Base-by-base conservation (phyloP, 2,888 invertebrate genomes). In the Dione vanillae region DNA sequence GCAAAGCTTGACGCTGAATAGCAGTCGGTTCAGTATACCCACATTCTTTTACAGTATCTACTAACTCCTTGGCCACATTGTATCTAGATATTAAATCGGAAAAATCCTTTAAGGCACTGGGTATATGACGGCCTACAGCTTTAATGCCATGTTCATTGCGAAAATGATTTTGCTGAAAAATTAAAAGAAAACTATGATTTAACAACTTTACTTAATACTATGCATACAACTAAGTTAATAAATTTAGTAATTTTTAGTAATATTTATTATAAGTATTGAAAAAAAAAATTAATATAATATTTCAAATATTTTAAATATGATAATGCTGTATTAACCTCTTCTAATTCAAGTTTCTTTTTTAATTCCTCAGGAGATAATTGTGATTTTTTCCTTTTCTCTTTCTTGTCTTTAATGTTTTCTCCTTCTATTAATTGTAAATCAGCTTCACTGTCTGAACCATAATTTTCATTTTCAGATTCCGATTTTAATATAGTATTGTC, bases 1-100 rank as follows among this genome's bases (percentile, higher is more conserved):
- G 98, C 76, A 99, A 94, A 0, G 98, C 96, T 89, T 99, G 99
- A 94, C 98, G 96, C 90, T 99, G 98, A 79, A 99, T 96, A 0
- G 98, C 96, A 0, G 98, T 98, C 0, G 98, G 98, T 67, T 94
- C 94, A 0, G 88, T 83, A 80, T 97, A 98, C 0, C 96, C 96
- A 79, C 96, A 95, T 68, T 94, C 92, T 35, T 84, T 89, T 8
- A 98, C 90, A 76, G 97, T 98, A 40, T 95, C 90, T 11, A 97
- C 87, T 1, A 98, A 84, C 19, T 91, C 93, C 7, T 90, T 83
- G 0, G 94, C 88, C 7, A 98, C 89, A 43, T 91, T 89, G 80
- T 95, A 96, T 10, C 87, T 81, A 0, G 83, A 78, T 5, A 87
- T 80, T 10, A 98, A 89, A 65, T 96, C 95, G 0, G 94, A 87